phyloP scores from a whole-genome alignment of 2,888 invertebrate genomes.

The Microctonus aethiopoides region DNA sequence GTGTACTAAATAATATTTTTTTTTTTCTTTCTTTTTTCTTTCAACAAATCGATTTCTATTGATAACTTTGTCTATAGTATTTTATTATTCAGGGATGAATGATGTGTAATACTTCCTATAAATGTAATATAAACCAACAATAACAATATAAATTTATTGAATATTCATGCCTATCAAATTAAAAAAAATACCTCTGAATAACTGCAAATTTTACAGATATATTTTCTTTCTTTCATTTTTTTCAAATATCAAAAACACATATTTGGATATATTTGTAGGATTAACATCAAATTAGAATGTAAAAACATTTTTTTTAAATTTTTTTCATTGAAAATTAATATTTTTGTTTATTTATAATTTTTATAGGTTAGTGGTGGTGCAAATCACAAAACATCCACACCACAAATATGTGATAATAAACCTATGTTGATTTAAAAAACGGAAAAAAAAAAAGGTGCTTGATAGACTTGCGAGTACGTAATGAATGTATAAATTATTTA shows the following conservation, averaged over 20 bases:
- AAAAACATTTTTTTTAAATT: slow-evolving; percentile 4
- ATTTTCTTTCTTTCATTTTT: not conserved
- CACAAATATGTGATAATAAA: slow-evolving; percentile 38
- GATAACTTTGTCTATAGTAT: not conserved
- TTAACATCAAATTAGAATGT: slow-evolving; percentile 2
- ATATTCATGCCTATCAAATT: not conserved
- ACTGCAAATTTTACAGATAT: not conserved
- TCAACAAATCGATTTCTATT: slow-evolving; percentile 2
- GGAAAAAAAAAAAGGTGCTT: slow-evolving; percentile 32
- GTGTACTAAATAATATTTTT: not conserved
- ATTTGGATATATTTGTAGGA: not conserved
- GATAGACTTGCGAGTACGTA: slow-evolving; percentile 35
- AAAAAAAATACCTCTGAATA: not conserved
- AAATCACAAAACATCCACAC: slow-evolving; percentile 35
- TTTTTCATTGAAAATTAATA: slow-evolving; percentile 25
- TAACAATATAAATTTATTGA: slow-evolving; percentile 15
- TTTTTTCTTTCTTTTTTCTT: too few species aligned
- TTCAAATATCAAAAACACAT: too few species aligned
- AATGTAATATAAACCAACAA: slow-evolving; percentile 23
- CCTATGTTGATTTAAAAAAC: slow-evolving; percentile 2
- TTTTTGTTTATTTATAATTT: slow-evolving; percentile 20
- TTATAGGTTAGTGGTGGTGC: slow-evolving; percentile 13
- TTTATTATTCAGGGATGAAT: not conserved
- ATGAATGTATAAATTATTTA: not conserved
- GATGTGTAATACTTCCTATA: slow-evolving; percentile 12